Conservation (phyloP, 2,888 invertebrate genomes). For the Eristalis arbustorum region DNA sequence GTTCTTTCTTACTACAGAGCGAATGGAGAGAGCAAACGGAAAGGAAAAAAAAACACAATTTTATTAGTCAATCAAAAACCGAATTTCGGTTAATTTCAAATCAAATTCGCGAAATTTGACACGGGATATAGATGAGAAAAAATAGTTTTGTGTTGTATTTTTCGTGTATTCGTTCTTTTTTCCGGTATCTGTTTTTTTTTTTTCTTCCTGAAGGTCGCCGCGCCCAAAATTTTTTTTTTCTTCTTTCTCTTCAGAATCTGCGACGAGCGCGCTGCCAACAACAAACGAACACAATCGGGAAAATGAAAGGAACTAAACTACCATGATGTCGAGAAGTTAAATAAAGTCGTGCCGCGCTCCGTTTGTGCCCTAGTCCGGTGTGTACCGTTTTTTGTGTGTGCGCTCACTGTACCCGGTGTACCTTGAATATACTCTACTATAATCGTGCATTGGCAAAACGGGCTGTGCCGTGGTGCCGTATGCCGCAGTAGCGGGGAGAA, state of each 20-base stretch:
- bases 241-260: slow-evolving; percentile 71
- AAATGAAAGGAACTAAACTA: slow-evolving; percentile 79
- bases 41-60: background rate
- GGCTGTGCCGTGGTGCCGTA: slow-evolving; percentile 46
- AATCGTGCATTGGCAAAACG: slow-evolving; percentile 38
- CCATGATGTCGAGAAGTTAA: slow-evolving; percentile 64
- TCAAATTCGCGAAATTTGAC: slow-evolving; percentile 46
- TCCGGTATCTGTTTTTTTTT: slow-evolving; percentile 20
- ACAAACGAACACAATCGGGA: slow-evolving; percentile 78
- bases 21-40: background rate
- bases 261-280: slow-evolving; percentile 76
- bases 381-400: slow-evolving; percentile 45
- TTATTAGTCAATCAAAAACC: background rate
- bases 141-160: slow-evolving; percentile 29
- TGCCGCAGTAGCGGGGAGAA: slow-evolving; percentile 31
- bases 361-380: slow-evolving; percentile 45
- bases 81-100: slow-evolving; percentile 15
- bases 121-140: slow-evolving; percentile 32
- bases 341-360: slow-evolving; percentile 60
- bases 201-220: slow-evolving; percentile 76
- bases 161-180: slow-evolving; percentile 37
- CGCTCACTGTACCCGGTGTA: slow-evolving; percentile 35
- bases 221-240: slow-evolving; percentile 76
- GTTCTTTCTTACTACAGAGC: background rate
- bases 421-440: slow-evolving; percentile 35